A percentile compares a stretch with the other conserved stretches of the same genome.
phyloP scores from a whole-genome alignment of 64 coral and sea anemone species.

The Acropora yongei region DNA sequence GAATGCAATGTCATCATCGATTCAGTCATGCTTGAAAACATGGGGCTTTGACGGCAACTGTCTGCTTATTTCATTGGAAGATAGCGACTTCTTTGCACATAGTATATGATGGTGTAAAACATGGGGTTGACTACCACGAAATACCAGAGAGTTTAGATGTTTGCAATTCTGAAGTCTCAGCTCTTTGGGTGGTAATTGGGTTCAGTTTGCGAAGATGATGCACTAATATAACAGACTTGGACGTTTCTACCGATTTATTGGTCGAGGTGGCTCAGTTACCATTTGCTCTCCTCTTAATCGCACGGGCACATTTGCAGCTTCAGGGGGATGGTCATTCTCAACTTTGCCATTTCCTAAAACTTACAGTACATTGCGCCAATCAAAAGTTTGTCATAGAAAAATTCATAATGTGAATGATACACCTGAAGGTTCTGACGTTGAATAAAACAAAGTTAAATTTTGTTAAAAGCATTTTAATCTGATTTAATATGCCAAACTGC shows the following conservation, averaged over 20 bases:
- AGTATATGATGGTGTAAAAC: neutral
- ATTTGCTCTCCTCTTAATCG: neutral
- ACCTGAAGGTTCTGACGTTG: no score
- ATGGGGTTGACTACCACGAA: neutral
- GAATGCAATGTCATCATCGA: slow-evolving; percentile 19
- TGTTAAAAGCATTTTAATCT: no score
- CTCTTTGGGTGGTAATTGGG: no score
- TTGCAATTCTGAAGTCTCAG: no score
- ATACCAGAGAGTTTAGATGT: neutral
- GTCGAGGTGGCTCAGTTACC: neutral
- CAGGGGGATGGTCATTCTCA: neutral
- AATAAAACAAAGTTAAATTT: no score
- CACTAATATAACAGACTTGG: no score
- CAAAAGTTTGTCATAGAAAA: no score
- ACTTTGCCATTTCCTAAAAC: slow-evolving; percentile 15
- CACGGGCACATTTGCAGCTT: neutral
- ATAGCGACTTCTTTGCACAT: neutral
- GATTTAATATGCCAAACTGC: no score
- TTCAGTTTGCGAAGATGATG: no score
- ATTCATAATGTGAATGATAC: no score
- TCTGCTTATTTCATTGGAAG: slow-evolving; percentile 2
- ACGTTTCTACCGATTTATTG: neutral
- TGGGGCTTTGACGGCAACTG: neutral
- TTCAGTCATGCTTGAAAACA: slow-evolving; percentile 33
- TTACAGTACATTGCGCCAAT: neutral